A percentile compares a stretch with the other conserved stretches of the same genome.
phyloP scores from a whole-genome alignment of 2,113 vertebrate genomes.

The Cardinalis cardinalis region DNA sequence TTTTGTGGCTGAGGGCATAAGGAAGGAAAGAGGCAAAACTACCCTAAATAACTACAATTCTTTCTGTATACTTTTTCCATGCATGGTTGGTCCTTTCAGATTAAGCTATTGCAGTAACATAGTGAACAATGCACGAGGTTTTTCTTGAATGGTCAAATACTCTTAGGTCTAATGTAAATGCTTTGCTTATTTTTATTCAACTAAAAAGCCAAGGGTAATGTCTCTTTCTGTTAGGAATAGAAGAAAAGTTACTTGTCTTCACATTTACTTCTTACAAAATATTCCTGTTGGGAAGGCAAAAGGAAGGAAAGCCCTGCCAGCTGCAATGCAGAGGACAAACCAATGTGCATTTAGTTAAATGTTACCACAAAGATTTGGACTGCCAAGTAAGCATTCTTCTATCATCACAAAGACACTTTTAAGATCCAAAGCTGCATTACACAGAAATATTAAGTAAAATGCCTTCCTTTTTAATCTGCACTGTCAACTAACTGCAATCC shows the following conservation, averaged over 20 bases:
- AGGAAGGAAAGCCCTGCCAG: conserved; percentile 25
- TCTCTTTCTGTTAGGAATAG: not conserved
- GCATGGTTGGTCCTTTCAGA: not conserved
- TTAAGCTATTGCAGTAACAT: not conserved
- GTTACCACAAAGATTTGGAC: not conserved
- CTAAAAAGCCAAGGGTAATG: not conserved
- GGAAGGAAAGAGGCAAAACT: not conserved
- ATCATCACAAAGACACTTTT: not conserved
- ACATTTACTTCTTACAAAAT: not conserved
- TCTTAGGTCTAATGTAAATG: not conserved
- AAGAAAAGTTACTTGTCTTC: not conserved
- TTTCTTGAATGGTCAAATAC: not conserved
- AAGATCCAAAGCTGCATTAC: not conserved
- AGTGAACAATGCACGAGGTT: not conserved
- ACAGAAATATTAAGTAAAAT: not conserved
- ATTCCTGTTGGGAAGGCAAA: not conserved
- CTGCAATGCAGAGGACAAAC: conserved; percentile 68
- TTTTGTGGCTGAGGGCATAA: not conserved
- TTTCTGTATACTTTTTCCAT: not conserved
- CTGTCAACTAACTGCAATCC: not conserved
- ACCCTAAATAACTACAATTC: not conserved
- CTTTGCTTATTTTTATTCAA: not conserved
- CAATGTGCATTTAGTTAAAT: not conserved
- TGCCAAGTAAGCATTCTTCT: not conserved
- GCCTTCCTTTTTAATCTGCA: not conserved